These are phyloP conservation scores for Epinephelus fuscoguttatus DNA, from an alignment of 2,113 vertebrate genomes.

Conservation along the genomic window DNA sequence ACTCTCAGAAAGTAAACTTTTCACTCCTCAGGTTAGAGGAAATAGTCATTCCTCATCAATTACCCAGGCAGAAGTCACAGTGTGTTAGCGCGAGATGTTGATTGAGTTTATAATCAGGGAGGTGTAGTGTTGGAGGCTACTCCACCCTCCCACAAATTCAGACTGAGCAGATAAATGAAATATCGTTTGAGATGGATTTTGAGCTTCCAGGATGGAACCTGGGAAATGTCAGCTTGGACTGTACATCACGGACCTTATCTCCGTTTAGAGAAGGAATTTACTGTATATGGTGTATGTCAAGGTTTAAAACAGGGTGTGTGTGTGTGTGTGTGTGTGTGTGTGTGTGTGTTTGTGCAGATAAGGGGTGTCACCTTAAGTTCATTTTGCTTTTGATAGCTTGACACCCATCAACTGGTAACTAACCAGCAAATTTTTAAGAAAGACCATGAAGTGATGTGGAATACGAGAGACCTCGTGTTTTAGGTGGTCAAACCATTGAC, in stretches of 20 bases:
- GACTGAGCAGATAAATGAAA: background rate
- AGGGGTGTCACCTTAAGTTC: too few species aligned
- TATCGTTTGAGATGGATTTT: constrained; percentile 8
- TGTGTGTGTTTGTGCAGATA: background rate
- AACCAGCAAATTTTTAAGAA: too few species aligned
- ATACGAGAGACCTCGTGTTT: too few species aligned
- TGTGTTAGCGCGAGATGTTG: constrained; percentile 19
- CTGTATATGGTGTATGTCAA: constrained; percentile 20
- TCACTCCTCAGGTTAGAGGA: constrained; percentile 50
- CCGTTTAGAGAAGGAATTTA: constrained; percentile 29
- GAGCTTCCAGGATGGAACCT: constrained; percentile 13
- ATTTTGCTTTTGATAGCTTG: too few species aligned
- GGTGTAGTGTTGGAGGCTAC: background rate
- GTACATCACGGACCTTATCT: constrained; percentile 35
- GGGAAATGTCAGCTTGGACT: constrained; percentile 25
- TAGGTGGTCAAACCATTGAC: too few species aligned
- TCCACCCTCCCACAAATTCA: constrained; percentile 1
- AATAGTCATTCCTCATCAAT: constrained; percentile 63
- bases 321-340: background rate
- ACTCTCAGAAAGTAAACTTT: constrained; percentile 36
- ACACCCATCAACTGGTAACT: too few species aligned
- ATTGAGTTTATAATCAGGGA: constrained; percentile 48
- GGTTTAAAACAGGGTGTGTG: background rate
- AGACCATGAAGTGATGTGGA: too few species aligned
- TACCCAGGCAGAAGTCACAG: constrained; percentile 21